Base-by-base conservation (phyloP, 2,113 vertebrate species). In the Crypturellus undulatus region DNA sequence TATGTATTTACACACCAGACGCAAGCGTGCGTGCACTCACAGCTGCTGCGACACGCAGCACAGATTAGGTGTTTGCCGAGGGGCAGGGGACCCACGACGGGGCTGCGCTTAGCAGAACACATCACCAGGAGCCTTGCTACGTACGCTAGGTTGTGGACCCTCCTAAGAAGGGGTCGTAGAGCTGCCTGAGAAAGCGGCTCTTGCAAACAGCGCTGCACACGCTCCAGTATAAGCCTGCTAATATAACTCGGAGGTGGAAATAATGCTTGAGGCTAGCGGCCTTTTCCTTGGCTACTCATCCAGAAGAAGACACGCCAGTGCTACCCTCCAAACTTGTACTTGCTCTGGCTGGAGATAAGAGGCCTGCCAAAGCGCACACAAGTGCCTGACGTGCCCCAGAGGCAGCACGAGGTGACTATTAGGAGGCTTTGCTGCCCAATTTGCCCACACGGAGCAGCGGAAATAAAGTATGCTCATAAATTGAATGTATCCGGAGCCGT, bases 321-420 rank as follows among this genome's bases (percentile, higher is more conserved):
- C 47, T 69, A 36, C 30, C 63, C 24, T 51, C 42, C 36, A 40
- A 36, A 21, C 12, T 47, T 6, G 18, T 36, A 42, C 68, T 86
- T 9, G 0, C 26, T 45, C 28, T 36, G 21, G 11, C n/a, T 75
- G 69, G 20, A 68, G 34, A n/a, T 6, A 13, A 17, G 24, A 49
- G 63, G 40, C 36, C 1, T 1, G 72, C 51, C 7, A 43, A 24
- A 47, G 54, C 26, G 49, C n/a, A 36, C 26, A 67, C 51, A 54
- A 3, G 30, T 19, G 36, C n/a, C 51, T 9, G 0, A 15, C 1
- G n/a, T 10, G 58, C 12, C 3, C 19, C 0, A 0, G 12, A 52
- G 54, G 42, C 58, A 82, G 56, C 1, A 0, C 34, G 16, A 58
- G 7, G 16, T 6, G 17, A 19, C 54, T 32, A 9, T 58, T 10